Percentiles rank a stretch among this genome's conserved stretches.
These are phyloP conservation scores for Leuciscus waleckii DNA, from an alignment of 2,797 vertebrate species.

Conservation along the genomic window DNA sequence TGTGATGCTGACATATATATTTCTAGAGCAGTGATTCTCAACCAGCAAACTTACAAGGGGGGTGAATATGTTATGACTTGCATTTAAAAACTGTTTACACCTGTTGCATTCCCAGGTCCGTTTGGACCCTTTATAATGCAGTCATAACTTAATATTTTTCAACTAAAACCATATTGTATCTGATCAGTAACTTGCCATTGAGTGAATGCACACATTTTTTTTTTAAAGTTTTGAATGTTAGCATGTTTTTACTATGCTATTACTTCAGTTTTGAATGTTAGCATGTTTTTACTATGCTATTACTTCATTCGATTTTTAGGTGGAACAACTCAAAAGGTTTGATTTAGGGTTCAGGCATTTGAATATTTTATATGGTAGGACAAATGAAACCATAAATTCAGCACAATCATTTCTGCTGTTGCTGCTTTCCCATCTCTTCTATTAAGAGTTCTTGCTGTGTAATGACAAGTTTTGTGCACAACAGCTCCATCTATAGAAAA, in stretches of 20 bases:
- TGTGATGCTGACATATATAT: background rate
- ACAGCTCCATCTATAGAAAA: slow-evolving; percentile 55
- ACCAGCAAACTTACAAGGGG: background rate
- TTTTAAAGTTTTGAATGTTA: too few relatives aligned
- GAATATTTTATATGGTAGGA: background rate
- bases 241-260: background rate
- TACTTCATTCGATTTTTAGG: too few relatives aligned
- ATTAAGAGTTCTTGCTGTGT: slow-evolving; percentile 58
- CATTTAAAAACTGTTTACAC: background rate
- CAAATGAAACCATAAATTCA: slow-evolving; percentile 8
- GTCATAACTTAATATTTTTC: background rate
- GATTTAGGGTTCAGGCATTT: background rate
- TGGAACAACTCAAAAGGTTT: background rate
- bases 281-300: too few relatives aligned
- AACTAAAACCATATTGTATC: background rate
- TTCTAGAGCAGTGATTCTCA: background rate
- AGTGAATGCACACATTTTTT: too few relatives aligned
- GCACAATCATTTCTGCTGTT: slow-evolving; percentile 13
- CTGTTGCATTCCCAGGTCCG: background rate
- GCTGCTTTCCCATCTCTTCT: slow-evolving; percentile 48
- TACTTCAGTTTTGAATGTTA: too few relatives aligned
- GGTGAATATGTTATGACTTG: background rate
- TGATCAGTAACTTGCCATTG: background rate
- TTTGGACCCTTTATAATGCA: background rate
- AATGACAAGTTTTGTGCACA: slow-evolving; percentile 58